Conservation (phyloP, 2,113 vertebrate species). For the Elaphurus davidianus region DNA sequence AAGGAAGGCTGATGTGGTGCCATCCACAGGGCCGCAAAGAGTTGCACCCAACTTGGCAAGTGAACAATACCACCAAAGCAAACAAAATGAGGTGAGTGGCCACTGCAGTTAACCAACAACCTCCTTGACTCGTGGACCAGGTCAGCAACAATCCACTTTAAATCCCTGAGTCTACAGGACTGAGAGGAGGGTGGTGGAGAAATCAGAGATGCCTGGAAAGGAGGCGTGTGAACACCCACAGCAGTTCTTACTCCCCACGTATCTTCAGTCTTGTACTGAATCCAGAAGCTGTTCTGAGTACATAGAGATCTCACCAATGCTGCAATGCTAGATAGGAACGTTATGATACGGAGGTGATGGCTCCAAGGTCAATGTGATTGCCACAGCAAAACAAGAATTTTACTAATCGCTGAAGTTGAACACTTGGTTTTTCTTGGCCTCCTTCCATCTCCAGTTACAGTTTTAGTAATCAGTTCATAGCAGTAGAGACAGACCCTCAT, state of each 20-base stretch:
- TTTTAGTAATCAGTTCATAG: neutral
- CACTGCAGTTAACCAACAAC: neutral
- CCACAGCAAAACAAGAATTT: neutral
- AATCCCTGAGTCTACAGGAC: neutral
- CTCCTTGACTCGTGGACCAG: neutral
- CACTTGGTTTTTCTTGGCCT: neutral
- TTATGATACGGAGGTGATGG: neutral
- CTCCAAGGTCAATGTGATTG: neutral
- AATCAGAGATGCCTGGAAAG: neutral
- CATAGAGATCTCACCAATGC: neutral
- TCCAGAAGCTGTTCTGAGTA: neutral
- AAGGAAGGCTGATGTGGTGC: too few relatives aligned
- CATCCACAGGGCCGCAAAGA: too few relatives aligned
- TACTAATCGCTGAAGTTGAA: neutral
- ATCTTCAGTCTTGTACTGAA: neutral
- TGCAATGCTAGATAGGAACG: neutral
- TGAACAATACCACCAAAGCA: neutral
- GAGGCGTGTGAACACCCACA: neutral
- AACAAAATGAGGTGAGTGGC: neutral
- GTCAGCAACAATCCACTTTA: neutral
- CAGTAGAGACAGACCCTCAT: neutral
- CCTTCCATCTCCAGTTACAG: neutral
- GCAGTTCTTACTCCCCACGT: neutral
- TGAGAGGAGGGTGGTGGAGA: neutral
- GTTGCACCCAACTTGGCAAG: too few relatives aligned